phyloP scores from a whole-genome alignment of 2,113 vertebrate species.

The Saguinus imperator region DNA sequence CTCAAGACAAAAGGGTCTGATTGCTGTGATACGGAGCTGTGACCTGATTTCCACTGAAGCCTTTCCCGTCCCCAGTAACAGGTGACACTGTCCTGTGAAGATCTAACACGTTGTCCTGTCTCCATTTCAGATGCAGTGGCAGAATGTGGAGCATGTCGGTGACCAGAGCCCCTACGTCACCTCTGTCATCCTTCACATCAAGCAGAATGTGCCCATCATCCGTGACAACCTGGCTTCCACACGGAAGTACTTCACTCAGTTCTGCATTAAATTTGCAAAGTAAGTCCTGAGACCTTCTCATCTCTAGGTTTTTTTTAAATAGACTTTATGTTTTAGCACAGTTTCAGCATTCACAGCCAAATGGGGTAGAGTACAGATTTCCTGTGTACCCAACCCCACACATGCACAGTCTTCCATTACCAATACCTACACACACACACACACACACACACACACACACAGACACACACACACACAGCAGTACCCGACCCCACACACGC shows the following conservation, averaged over 20 bases:
- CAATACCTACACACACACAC: too few relatives aligned
- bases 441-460: too few relatives aligned
- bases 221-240: constrained; percentile 98
- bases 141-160: constrained; percentile 98
- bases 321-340: neutral
- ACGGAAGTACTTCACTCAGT: constrained; percentile 99
- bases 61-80: neutral
- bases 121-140: constrained; percentile 96
- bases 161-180: constrained; percentile 99
- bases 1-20: neutral
- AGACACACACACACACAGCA: too few relatives aligned
- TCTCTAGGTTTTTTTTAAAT: neutral
- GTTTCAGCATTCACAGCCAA: neutral
- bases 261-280: constrained; percentile 99
- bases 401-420: neutral
- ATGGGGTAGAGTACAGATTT: neutral
- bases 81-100: neutral
- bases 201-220: constrained; percentile 98
- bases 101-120: constrained; percentile 13
- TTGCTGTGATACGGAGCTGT: neutral
- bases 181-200: constrained; percentile 98
- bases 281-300: constrained; percentile 76
- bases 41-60: neutral
- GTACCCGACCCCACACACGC: too few relatives aligned
- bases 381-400: neutral